These are phyloP conservation scores for Hoplodrina ambigua DNA, from an alignment of 2,888 invertebrate genomes.

Conservation along the genomic window DNA sequence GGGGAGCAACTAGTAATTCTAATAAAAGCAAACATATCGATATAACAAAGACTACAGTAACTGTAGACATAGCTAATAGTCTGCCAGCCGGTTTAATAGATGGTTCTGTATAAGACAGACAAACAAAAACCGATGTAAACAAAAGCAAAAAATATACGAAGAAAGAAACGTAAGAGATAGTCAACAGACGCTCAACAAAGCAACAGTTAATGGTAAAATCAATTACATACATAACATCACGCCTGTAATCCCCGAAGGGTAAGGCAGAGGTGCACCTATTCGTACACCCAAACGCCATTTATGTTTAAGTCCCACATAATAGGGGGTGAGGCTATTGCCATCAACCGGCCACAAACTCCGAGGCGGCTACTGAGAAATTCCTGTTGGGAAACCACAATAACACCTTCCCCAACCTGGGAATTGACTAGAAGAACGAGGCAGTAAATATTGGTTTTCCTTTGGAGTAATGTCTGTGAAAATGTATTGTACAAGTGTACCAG, in stretches of 20 bases:
- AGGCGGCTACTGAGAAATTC: too few relatives aligned
- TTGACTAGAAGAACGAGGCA: too few relatives aligned
- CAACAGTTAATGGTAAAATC: conserved; percentile 11
- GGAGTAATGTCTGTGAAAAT: neutral
- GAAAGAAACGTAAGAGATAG: neutral
- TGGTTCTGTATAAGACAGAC: conserved; percentile 1
- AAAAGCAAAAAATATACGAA: conserved; percentile 2
- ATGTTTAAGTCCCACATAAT: too few relatives aligned
- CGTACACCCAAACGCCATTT: too few relatives aligned
- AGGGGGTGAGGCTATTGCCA: too few relatives aligned
- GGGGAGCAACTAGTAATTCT: neutral
- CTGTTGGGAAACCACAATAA: too few relatives aligned
- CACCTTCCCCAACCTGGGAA: too few relatives aligned
- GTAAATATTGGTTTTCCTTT: too few relatives aligned
- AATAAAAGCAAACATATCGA: conserved; percentile 3
- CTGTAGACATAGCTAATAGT: conserved; percentile 1
- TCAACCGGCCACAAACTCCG: too few relatives aligned
- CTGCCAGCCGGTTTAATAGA: conserved; percentile 17
- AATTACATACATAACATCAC: neutral
- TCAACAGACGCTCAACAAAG: conserved; percentile 7
- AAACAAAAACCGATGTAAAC: neutral
- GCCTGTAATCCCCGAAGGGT: too few relatives aligned
- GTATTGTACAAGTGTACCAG: too few relatives aligned
- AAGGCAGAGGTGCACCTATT: too few relatives aligned
- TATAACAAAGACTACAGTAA: neutral